Conservation (phyloP, 1,140 invertebrate species). For the Gonioctena quinquepunctata region DNA sequence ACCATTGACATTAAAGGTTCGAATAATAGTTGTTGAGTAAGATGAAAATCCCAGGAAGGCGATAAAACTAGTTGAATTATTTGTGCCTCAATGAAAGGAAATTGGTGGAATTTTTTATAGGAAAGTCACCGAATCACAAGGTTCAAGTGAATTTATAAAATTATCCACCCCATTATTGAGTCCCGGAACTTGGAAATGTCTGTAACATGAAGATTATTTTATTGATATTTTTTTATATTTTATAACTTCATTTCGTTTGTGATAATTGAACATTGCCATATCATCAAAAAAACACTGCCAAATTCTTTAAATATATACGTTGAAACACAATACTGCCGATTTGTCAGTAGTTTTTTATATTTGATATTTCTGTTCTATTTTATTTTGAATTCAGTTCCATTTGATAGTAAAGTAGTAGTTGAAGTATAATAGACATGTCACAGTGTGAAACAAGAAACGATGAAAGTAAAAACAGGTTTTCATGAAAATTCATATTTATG, state of each 20-base stretch:
- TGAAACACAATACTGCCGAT: neutral
- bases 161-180: too few species aligned
- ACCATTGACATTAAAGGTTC: constrained; percentile 60
- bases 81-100: neutral
- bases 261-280: constrained; percentile 10
- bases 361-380: neutral
- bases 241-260: neutral
- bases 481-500: constrained; percentile 28
- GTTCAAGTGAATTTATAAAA: neutral
- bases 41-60: neutral
- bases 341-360: neutral
- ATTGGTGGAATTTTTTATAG: neutral
- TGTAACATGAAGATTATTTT: neutral
- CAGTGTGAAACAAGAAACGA: neutral
- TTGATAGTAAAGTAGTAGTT: neutral
- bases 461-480: neutral
- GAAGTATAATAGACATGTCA: constrained; percentile 3
- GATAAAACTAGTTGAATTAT: neutral
- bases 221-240: neutral
- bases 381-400: neutral
- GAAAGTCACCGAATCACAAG: neutral
- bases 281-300: constrained; percentile 1
- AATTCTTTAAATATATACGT: constrained; percentile 3
- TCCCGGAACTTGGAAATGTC: neutral
- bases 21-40: constrained; percentile 47